These are phyloP conservation scores for Lycodopsis pacificus DNA, from an alignment of 2,797 vertebrate genomes.

Conservation along the genomic window DNA sequence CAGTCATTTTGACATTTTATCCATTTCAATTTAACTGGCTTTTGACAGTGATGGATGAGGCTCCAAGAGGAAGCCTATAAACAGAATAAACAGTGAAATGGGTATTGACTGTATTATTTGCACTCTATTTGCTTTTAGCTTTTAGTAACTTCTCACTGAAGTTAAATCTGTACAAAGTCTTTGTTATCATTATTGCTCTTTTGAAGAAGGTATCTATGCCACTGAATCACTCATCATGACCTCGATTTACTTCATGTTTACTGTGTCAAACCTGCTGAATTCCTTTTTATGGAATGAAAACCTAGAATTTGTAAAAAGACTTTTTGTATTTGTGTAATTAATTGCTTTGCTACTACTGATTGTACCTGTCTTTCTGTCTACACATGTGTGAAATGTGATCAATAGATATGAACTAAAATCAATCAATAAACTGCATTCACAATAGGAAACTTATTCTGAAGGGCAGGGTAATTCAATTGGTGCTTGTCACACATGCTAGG, in stretches of 20 bases:
- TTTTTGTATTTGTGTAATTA: background rate
- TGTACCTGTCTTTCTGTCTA: background rate
- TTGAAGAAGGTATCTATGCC: slow-evolving; percentile 22
- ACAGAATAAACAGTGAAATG: slow-evolving; percentile 66
- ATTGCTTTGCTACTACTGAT: background rate
- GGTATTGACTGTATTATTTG: slow-evolving; percentile 65
- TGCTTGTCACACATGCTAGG: slow-evolving; percentile 16
- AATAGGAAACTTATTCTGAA: slow-evolving; percentile 4
- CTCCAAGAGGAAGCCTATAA: slow-evolving; percentile 50
- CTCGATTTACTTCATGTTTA: slow-evolving; percentile 14
- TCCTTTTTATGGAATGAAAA: slow-evolving; percentile 5
- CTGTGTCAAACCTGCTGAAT: slow-evolving; percentile 5
- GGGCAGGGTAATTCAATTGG: slow-evolving; percentile 25
- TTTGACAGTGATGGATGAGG: slow-evolving; percentile 72
- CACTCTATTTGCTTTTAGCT: slow-evolving; percentile 52
- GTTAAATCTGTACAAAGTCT: slow-evolving; percentile 32
- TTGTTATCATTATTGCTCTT: slow-evolving; percentile 22
- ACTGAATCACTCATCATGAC: slow-evolving; percentile 20
- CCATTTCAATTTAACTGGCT: slow-evolving; percentile 53
- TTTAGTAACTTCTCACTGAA: slow-evolving; percentile 39
- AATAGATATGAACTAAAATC: background rate
- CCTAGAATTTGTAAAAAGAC: background rate
- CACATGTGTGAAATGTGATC: background rate
- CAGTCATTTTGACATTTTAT: slow-evolving; percentile 55
- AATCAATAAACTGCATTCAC: background rate